Percentiles rank a stretch among this genome's conserved stretches.
These are phyloP conservation scores for Cyanocitta stelleri DNA, from an alignment of 2,113 vertebrate species.

Conservation along the genomic window DNA sequence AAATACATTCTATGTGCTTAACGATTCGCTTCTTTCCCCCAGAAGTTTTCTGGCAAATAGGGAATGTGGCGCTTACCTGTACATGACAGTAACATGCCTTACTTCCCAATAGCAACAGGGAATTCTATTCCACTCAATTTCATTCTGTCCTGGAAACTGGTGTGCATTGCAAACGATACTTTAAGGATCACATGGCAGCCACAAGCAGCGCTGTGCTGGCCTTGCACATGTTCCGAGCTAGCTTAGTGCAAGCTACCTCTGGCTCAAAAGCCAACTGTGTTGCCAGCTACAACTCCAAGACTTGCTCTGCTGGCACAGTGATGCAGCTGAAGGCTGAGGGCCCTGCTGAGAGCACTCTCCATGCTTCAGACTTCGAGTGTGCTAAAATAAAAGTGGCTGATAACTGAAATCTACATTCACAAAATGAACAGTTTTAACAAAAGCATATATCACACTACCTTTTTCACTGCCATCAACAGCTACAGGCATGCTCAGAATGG, in stretches of 20 bases:
- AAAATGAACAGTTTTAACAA: neutral
- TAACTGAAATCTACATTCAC: neutral
- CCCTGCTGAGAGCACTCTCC: neutral
- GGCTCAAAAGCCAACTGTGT: neutral
- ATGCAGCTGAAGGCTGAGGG: neutral
- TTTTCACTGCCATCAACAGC: neutral
- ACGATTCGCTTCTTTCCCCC: rapidly evolving
- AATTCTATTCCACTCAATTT: neutral
- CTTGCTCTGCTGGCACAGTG: neutral
- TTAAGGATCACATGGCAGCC: neutral
- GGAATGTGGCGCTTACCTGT: rapidly evolving
- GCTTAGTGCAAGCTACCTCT: neutral
- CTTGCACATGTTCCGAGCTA: neutral
- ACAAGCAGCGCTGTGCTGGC: neutral
- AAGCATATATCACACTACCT: neutral
- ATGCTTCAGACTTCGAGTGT: rapidly evolving
- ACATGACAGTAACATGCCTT: neutral
- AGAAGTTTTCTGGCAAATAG: neutral
- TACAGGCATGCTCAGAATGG: neutral
- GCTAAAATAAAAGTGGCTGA: neutral
- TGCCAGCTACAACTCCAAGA: neutral
- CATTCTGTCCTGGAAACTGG: neutral
- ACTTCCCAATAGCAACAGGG: neutral
- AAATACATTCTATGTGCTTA: neutral
- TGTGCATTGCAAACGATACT: neutral